Percentiles rank a stretch among this genome's conserved stretches.
These are phyloP conservation scores for Camponotus vicinus DNA, from an alignment of 1,140 invertebrate genomes.

Conservation along the genomic window DNA sequence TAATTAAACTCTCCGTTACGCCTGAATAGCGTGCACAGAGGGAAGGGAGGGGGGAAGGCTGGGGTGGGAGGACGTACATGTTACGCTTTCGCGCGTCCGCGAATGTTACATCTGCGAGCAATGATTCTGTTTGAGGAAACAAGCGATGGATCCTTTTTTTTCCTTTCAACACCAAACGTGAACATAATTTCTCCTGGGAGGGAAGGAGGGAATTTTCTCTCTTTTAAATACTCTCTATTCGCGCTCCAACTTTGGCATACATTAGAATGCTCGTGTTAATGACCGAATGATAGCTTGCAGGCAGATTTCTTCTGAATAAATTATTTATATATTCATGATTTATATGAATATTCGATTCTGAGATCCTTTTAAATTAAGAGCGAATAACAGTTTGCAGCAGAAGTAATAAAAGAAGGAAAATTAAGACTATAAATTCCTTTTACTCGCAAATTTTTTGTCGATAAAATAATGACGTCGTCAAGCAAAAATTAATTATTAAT, in stretches of 20 bases:
- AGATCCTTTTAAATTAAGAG: background rate
- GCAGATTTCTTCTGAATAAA: background rate
- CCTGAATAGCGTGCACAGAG: conserved; percentile 77
- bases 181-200: background rate
- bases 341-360: too few relatives aligned
- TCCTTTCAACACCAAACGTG: background rate
- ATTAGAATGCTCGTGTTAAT: background rate
- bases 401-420: background rate
- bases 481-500: background rate
- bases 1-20: conserved; percentile 83
- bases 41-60: conserved; percentile 67
- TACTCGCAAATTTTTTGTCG: background rate
- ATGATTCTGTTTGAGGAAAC: conserved; percentile 27
- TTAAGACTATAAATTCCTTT: background rate
- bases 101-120: conserved; percentile 40
- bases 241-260: background rate
- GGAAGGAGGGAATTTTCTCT: background rate
- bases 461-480: too few relatives aligned
- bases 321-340: background rate
- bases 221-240: background rate
- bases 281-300: background rate
- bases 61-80: conserved; percentile 48
- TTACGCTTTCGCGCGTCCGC: conserved; percentile 63
- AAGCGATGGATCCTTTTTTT: background rate
- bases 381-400: too few relatives aligned